Conservation (phyloP, 2,888 invertebrate genomes). For the Melanophora roralis region DNA sequence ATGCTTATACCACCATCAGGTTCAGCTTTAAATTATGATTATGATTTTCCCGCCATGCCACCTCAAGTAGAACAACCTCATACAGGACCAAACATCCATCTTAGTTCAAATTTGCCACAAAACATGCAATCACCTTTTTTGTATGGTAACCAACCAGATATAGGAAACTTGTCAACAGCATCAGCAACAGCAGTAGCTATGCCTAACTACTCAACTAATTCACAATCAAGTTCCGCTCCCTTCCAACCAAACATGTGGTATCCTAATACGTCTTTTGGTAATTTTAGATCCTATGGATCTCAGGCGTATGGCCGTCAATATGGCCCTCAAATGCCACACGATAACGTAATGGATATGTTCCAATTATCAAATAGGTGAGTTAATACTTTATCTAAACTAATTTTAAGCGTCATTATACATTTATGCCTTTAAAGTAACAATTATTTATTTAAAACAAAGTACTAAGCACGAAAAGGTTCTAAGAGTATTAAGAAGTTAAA, state of each 20-base stretch:
- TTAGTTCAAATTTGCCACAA: slow-evolving; percentile 57
- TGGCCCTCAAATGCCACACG: slow-evolving; percentile 64
- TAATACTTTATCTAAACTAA: background rate
- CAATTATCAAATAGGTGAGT: slow-evolving; percentile 76
- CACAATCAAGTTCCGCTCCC: slow-evolving; percentile 35
- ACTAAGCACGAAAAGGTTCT: too few species aligned
- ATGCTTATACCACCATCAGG: slow-evolving; percentile 70
- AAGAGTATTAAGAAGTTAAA: too few species aligned
- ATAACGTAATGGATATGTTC: slow-evolving; percentile 75
- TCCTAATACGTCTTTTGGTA: slow-evolving; percentile 71
- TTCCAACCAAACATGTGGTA: slow-evolving; percentile 74
- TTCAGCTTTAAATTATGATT: slow-evolving; percentile 69
- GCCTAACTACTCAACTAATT: slow-evolving; percentile 25
- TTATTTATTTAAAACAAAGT: too few species aligned
- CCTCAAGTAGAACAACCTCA: slow-evolving; percentile 49
- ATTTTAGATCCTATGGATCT: slow-evolving; percentile 60
- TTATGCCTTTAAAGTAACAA: too few species aligned
- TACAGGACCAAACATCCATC: slow-evolving; percentile 34
- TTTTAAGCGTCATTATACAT: too few species aligned
- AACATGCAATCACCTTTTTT: background rate
- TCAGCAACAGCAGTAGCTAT: background rate
- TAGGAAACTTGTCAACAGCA: background rate
- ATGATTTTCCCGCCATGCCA: slow-evolving; percentile 65
- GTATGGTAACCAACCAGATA: slow-evolving; percentile 9
- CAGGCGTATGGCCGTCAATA: slow-evolving; percentile 59